phyloP scores from a whole-genome alignment of 2,888 invertebrate species.

The Calliopum simillimum region DNA sequence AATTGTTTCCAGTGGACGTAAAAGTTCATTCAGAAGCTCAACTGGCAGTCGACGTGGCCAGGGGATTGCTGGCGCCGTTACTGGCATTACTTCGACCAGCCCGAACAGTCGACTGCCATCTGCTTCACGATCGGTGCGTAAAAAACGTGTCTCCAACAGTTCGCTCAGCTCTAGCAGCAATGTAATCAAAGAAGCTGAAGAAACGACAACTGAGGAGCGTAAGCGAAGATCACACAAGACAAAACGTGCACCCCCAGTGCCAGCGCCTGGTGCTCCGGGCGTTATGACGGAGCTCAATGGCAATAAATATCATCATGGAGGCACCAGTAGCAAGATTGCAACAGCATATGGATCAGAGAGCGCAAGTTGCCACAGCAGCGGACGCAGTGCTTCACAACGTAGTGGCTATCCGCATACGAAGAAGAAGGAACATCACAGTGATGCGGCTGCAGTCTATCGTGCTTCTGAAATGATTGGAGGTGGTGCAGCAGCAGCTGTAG shows the following conservation, averaged over 20 bases:
- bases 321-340: constrained; percentile 36
- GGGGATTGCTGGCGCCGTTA: neutral
- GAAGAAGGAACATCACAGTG: constrained; percentile 45
- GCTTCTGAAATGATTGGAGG: constrained; percentile 43
- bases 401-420: constrained; percentile 16
- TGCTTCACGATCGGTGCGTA: constrained; percentile 78
- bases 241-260: constrained; percentile 71
- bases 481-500: constrained; percentile 38
- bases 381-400: constrained; percentile 27
- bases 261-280: constrained; percentile 48
- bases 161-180: constrained; percentile 71
- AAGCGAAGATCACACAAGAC: constrained; percentile 72
- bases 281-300: constrained; percentile 36
- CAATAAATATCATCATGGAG: constrained; percentile 31
- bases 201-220: constrained; percentile 69
- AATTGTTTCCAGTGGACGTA: constrained; percentile 55
- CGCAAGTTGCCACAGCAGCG: constrained; percentile 32
- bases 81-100: neutral
- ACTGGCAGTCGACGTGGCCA: constrained; percentile 48
- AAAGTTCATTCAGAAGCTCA: constrained; percentile 59
- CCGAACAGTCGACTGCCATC: constrained; percentile 66
- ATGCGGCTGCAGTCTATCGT: constrained; percentile 45
- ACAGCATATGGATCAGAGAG: constrained; percentile 30
- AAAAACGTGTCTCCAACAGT: constrained; percentile 75
- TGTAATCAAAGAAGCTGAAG: constrained; percentile 68